Base-by-base conservation (phyloP, 2,888 invertebrate species). In the Monopis laevigella region DNA sequence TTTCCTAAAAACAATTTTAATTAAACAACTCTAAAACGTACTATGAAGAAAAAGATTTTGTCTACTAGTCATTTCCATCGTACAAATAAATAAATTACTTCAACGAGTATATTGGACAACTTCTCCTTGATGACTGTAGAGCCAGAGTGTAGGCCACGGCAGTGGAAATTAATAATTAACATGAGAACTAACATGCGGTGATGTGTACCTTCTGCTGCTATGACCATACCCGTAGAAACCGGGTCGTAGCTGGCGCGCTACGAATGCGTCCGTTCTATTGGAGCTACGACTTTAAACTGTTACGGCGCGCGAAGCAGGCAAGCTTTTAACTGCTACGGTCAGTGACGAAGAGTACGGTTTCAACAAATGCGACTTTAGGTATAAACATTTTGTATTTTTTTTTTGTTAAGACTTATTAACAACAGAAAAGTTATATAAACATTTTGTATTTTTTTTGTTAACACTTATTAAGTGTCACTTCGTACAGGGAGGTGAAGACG, bases 21-120 rank as follows among this genome's bases (percentile, higher is more conserved):
- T 36, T 16, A 18, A 34, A 7, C 24, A 8, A 21, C 8, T 7
- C 8, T 7, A 21, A 21, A 21, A 27, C 6, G 11, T 3, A 27
- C 11, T n/a, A 27, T n/a, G 10, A 3, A 27, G 11, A 29, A 13
- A 13, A 29, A 78, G 55, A 36, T 72, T 60, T 36, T 73, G 72
- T 7, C 77, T 58, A 46, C 74, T 75, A 1, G 77, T 67, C 77
- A 78, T 77, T 52, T 77, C 75, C 2, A 70, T 45, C 51, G 71
- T 62, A n/a, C n/a, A n/a, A n/a, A n/a, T n/a, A n/a, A n/a, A n/a
- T n/a, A n/a, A n/a, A n/a, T n/a, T n/a, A n/a, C n/a, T n/a, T n/a
- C n/a, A n/a, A n/a, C n/a, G n/a, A n/a, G n/a, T n/a, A n/a, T n/a
- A n/a, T n/a, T n/a, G n/a, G n/a, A n/a, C n/a, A n/a, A n/a, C n/a